These are phyloP conservation scores for Apoderus coryli DNA, from an alignment of 2,888 invertebrate species.

Conservation along the genomic window DNA sequence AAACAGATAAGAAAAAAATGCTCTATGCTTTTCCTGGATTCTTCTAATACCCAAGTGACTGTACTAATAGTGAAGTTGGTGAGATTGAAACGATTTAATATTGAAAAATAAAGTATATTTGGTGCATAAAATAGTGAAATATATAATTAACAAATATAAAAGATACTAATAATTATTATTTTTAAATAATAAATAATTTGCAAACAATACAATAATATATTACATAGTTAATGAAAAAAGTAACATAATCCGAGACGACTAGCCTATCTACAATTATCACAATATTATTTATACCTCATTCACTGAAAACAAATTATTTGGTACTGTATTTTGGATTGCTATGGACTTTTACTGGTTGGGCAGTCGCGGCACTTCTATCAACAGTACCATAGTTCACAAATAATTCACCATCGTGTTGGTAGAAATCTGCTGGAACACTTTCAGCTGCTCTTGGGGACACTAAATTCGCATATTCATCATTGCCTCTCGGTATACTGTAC, in stretches of 20 bases:
- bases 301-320: no score
- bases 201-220: constrained; percentile 1
- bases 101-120: no score
- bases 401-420: constrained; percentile 23
- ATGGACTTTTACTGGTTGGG: constrained; percentile 17
- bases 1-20: no score
- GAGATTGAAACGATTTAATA: no score
- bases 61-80: no score
- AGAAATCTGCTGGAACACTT: constrained; percentile 23
- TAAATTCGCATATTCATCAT: constrained; percentile 37
- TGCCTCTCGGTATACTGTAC: constrained; percentile 59
- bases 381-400: constrained; percentile 29
- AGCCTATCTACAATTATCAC: no score
- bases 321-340: constrained; percentile 2
- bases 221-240: neutral
- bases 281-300: no score
- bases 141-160: no score
- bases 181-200: constrained; percentile 1
- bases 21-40: no score
- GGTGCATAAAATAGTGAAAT: no score
- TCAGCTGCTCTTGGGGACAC: constrained; percentile 24
- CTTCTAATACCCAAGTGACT: no score
- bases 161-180: neutral
- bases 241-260: neutral
- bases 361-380: constrained; percentile 21